Evolutionary conservation across 2,797 vertebrate species (phyloP), one percentile per base, ranked within the genome.

Genomic region (Taenioides sp.): DNA sequence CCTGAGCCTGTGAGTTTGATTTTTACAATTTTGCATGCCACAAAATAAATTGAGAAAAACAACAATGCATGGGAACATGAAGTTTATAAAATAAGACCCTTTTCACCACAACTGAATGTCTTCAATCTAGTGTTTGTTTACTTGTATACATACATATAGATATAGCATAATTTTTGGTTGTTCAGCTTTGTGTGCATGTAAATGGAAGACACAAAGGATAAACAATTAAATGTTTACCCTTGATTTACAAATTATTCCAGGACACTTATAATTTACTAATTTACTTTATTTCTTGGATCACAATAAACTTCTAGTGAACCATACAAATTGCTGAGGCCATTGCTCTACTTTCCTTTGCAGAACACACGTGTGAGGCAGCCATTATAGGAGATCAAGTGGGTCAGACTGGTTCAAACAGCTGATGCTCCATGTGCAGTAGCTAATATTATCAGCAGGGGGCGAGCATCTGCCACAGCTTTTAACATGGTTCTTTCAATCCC

Each of bases 361-460:
- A 83, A 73, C 67, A 59, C 79, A 75, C 71, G 68, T 54, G 64
- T 20, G 34, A 65, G 34, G 52, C 72, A 70, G 62, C 78, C 74
- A 87, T 84, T 80, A 75, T 67, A 47, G 65, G 68, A 52, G 65
- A 83, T 78, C 72, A 73, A 73, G 63, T 80, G 67, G 83, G 81
- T 87, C 85, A 81, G 60, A 70, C 58, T 74, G 72, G 57, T 67
- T 78, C 43, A 27, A 75, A 61, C 76, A 79, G 78, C 63, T 77
- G 72, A 76, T 70, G 65, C 70, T 75, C 22, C 11, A 18, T 16
- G 57, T 6, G 81, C 70, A 71, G 77, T 77, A 61, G 3, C 61
- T 63, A 0, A 17, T 23, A 59, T 63, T 34, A 6, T 86, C 92
- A 87, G 87, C 82, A 92, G 92, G 89, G 86, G 92, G 90, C 86